Conservation (phyloP, 2,888 invertebrate genomes). For the Nasonia oneida region DNA sequence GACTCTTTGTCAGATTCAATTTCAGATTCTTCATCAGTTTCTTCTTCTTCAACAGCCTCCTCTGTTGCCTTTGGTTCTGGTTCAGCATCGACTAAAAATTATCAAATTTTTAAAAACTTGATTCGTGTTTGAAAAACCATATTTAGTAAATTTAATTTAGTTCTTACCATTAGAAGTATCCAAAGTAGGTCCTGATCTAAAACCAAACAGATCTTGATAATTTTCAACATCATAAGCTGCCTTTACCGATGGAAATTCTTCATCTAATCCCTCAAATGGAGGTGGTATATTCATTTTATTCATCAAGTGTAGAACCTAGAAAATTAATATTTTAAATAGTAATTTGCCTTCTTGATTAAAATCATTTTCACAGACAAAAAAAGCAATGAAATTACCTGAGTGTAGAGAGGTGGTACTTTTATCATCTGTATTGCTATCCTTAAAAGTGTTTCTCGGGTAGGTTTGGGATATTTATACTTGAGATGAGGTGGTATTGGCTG, state of each 20-base stretch:
- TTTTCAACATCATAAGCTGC: conserved; percentile 74
- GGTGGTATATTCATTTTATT: conserved; percentile 95
- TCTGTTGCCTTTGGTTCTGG: neutral
- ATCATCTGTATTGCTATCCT: conserved; percentile 90
- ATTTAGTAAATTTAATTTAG: neutral
- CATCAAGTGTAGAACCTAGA: conserved; percentile 92
- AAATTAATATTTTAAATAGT: neutral
- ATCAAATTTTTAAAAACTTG: neutral
- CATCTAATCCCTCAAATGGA: conserved; percentile 85
- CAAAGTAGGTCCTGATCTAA: conserved; percentile 65
- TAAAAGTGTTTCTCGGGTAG: conserved; percentile 86
- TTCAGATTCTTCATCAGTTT: conserved; percentile 82
- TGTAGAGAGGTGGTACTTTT: conserved; percentile 90
- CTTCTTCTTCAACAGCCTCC: conserved; percentile 52
- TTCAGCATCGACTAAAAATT: neutral
- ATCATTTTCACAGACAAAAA: neutral
- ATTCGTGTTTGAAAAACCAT: neutral
- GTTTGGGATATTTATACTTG: conserved; percentile 90
- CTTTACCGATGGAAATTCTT: conserved; percentile 74
- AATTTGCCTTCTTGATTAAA: neutral
- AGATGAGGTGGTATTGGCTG: conserved; percentile 89
- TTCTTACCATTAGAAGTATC: conserved; percentile 27
- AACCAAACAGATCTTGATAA: conserved; percentile 72
- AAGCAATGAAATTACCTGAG: conserved; percentile 72
- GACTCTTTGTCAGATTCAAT: conserved; percentile 83